These are phyloP conservation scores for Drosophila yakuba DNA, from an alignment of 1,140 invertebrate species.

Conservation along the genomic window DNA sequence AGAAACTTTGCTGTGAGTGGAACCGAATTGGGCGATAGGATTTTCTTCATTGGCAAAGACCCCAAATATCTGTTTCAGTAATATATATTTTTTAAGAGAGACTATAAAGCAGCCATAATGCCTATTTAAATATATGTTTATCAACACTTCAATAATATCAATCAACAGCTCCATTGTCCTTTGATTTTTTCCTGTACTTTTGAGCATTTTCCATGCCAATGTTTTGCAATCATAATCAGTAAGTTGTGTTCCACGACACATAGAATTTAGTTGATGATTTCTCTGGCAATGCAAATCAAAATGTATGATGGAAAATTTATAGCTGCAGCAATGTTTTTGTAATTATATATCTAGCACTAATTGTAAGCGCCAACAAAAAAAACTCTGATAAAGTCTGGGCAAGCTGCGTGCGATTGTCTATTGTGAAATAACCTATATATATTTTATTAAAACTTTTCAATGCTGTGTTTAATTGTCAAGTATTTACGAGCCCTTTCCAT, in stretches of 20 bases:
- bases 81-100: conserved; percentile 37
- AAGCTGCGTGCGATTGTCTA: conserved; percentile 28
- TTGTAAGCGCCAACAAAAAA: conserved; percentile 53
- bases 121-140: conserved; percentile 33
- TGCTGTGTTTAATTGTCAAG: conserved; percentile 7
- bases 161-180: conserved; percentile 11
- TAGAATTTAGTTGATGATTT: conserved; percentile 46
- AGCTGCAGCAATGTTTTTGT: conserved; percentile 63
- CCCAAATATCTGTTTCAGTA: conserved; percentile 31
- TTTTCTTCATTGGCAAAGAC: conserved; percentile 35
- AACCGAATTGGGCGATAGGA: conserved; percentile 30
- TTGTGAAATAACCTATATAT: conserved; percentile 34
- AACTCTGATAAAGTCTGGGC: conserved; percentile 35
- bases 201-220: conserved; percentile 40
- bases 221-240: conserved; percentile 58
- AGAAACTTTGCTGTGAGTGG: conserved; percentile 47
- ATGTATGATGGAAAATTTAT: conserved; percentile 14
- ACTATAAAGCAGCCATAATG: conserved; percentile 37
- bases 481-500: conserved; percentile 5
- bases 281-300: conserved; percentile 36
- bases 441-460: conserved; percentile 31
- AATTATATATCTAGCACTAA: conserved; percentile 71
- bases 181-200: conserved; percentile 13
- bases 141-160: conserved; percentile 29
- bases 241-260: conserved; percentile 60